Conservation (phyloP, 2,888 invertebrate genomes). For the Cosmorhoe ocellata region DNA sequence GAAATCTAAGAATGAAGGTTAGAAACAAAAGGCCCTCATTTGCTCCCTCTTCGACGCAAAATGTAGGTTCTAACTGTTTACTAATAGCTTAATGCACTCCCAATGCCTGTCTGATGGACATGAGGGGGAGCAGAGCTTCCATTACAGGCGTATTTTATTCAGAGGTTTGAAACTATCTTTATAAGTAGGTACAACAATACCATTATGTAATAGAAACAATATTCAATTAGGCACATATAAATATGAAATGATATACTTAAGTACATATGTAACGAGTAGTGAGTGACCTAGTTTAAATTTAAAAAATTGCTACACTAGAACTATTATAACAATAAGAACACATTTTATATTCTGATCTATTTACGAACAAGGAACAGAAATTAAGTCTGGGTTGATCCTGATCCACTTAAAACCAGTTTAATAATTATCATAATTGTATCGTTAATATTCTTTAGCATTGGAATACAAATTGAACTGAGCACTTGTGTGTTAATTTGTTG, state of each 20-base stretch:
- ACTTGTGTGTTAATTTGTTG: conserved; percentile 26
- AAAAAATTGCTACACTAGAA: no score
- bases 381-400: conserved; percentile 47
- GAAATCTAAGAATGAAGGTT: conserved; percentile 8
- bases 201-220: no score
- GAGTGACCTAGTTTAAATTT: no score
- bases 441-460: conserved; percentile 27
- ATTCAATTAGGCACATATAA: conserved; percentile 17
- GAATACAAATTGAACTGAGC: conserved; percentile 43
- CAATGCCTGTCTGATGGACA: conserved; percentile 54
- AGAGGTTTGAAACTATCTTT: neutral
- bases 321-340: conserved; percentile 5
- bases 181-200: neutral
- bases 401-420: conserved; percentile 43
- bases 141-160: conserved; percentile 15
- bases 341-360: conserved; percentile 51
- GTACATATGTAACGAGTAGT: no score
- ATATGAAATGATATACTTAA: no score
- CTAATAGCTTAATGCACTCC: conserved; percentile 74
- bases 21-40: conserved; percentile 13
- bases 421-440: conserved; percentile 39
- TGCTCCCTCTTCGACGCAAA: conserved; percentile 37
- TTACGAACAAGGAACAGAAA: conserved; percentile 50
- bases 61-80: conserved; percentile 57
- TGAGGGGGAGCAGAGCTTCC: conserved; percentile 43